Evolutionary conservation across 1,140 invertebrate species (phyloP).

Genomic region (Pseudomyrmex dendroicus): DNA sequence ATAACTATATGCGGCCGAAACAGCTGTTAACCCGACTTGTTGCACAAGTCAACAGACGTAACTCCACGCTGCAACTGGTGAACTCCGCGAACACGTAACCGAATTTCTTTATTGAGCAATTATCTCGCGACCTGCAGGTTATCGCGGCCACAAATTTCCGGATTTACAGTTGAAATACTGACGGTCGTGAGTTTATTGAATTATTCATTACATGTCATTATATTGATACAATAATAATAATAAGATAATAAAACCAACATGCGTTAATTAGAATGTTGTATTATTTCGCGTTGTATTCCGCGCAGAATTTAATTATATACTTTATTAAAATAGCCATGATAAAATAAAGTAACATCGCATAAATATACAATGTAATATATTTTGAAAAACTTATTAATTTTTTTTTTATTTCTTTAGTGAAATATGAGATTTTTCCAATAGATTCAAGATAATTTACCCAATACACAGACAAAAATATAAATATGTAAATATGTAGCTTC

Average conservation of each 20-base stretch:
- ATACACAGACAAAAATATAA: background rate
- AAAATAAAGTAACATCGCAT: background rate
- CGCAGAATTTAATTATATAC: conserved; percentile 13
- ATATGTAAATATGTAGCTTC: background rate
- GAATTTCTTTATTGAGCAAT: conserved; percentile 19
- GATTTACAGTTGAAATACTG: background rate
- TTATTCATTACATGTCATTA: background rate
- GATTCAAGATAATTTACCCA: too few relatives aligned
- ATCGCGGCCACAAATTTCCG: too few relatives aligned
- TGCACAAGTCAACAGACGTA: conserved; percentile 71
- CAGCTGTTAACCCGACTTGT: conserved; percentile 78
- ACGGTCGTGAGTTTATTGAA: background rate
- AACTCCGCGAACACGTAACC: conserved; percentile 18
- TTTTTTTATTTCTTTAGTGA: background rate
- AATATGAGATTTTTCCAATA: background rate
- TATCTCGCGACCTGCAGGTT: background rate
- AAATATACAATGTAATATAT: background rate
- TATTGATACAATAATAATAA: conserved; percentile 23
- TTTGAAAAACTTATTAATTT: background rate
- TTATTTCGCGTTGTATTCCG: background rate
- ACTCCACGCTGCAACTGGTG: conserved; percentile 44
- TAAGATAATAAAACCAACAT: background rate
- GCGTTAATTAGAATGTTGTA: conserved; percentile 16
- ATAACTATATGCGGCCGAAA: conserved; percentile 63
- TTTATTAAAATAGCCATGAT: background rate